Base-by-base conservation (phyloP, 2,113 vertebrate species). In the Cheilinus undulatus region DNA sequence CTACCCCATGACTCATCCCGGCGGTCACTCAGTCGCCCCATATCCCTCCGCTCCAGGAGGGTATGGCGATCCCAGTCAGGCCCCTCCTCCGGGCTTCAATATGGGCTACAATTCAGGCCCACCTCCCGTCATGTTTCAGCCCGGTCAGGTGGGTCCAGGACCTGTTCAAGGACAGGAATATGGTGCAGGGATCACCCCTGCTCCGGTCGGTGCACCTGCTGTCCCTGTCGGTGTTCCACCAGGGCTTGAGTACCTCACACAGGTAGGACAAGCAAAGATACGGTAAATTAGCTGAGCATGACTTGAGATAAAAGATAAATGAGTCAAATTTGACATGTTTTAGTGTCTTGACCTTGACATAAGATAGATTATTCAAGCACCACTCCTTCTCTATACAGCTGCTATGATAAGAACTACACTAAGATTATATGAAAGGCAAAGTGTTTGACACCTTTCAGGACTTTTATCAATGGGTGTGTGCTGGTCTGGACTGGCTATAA, bases 181-280 rank as follows among this genome's bases (percentile, higher is more conserved):
- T 0, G 81, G 80, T 0, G 84, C 66, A 28, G 85, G 49, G 0
- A 79, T 91, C 19, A 60, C 87, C 4, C 61, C 89, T 3, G 80
- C 89, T 1, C 75, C 77, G 0, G 28, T 46, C 0, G 32, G 32
- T 0, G 43, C 9, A 36, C 22, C 77, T 1, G 66, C 63, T 0
- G 73, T 91, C 40, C 59, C 92, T 6, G 87, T 92, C 0, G 95
- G 95, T 1, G 92, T 95, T 19, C 95, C 95, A 10, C 89, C 93
- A 0, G 95, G 95, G 9, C 93, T 97, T 0, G 95, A 96, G 68
- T 96, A 96, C 85, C 93, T 96, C 58, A 87, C 92, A 26, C 95
- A 95, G 95, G 96, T 96, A 73, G 64, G 85, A 23, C 20, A 2
- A 9, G 6, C 9, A 15, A 42, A 42, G 17, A 15, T 17, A 40